Evolutionary conservation across 2,888 invertebrate genomes (phyloP), one percentile per base, ranked within the genome.

Genomic region (Dasysyrphus tricinctus): DNA sequence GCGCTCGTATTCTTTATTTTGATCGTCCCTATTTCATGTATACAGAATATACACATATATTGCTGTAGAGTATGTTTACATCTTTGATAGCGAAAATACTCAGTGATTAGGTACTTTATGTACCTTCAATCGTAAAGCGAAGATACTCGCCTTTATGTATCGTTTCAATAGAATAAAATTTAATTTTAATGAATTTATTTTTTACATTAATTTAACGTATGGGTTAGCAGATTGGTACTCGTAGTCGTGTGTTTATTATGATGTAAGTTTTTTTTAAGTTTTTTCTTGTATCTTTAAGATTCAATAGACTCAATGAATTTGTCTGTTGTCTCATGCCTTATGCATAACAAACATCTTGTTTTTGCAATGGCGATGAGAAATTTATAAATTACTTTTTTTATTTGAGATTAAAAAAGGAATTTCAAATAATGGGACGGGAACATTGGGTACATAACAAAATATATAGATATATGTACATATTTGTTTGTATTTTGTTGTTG

Each of bases 1-100:
- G 74, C 70, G 77, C 67, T 78, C 78, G 67, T 79, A 70, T 86
- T 81, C 85, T 78, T 65, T 75, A 81, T 65, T 24, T 77, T 59
- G 59, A 73, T 80, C 73, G 74, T 73, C 77, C 81, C 77, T 81
- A 77, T 63, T 24, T 63, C n/a, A 67, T 75, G 32, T 69, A 42
- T 69, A 59, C 47, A 77, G 29, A 32, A 42, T 57, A 39, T 16
- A n/a, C n/a, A n/a, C n/a, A n/a, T 37, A 14, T 19, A 57, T 14
- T 63, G 8, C 54, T 59, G 57, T 49, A 47, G 24, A 32, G 49
- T 65, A 80, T 79, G 70, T 74, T 57, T 73, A 63, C 80, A 86
- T 86, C 77, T 81, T 69, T 80, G 57, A 80, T 74, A 59, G 73
- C 67, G 61, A 69, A 76, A 61, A 86, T 75, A 44, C 76, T 67